These are phyloP conservation scores for Chaetogeoica ovagalla DNA, from an alignment of 2,888 invertebrate species.

Conservation along the genomic window DNA sequence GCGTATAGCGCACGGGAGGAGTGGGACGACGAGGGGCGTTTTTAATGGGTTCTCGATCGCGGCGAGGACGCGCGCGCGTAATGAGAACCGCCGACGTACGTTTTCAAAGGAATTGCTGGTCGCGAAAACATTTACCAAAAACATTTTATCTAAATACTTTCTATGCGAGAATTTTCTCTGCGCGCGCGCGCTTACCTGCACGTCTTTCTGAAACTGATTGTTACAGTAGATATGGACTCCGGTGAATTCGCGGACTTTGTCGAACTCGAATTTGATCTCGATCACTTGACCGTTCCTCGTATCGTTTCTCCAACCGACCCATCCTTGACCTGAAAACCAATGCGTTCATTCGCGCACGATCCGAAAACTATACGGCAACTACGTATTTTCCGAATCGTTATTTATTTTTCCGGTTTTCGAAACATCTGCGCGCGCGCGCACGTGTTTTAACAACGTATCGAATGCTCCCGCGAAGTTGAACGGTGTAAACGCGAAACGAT, in stretches of 20 bases:
- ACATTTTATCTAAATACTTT: no score
- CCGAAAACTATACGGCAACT: neutral
- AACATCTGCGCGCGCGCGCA: no score
- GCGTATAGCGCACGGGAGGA: neutral
- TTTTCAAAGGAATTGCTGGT: constrained; percentile 18
- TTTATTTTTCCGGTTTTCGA: no score
- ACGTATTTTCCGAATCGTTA: neutral
- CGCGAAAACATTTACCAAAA: no score
- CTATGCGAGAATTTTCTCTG: no score
- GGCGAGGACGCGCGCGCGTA: neutral
- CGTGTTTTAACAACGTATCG: no score
- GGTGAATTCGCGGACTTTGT: constrained; percentile 82
- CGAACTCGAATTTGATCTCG: constrained; percentile 79
- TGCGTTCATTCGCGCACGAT: neutral
- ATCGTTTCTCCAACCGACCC: constrained; percentile 91
- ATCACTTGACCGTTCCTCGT: constrained; percentile 68
- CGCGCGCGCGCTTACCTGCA: constrained; percentile 65
- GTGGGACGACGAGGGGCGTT: neutral
- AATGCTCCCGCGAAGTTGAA: no score
- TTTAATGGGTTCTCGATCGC: constrained; percentile 8
- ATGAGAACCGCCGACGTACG: neutral
- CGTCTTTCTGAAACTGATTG: constrained; percentile 82
- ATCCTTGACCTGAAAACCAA: constrained; percentile 68
- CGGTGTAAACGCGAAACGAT: neutral
- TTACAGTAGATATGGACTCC: constrained; percentile 80